These are phyloP conservation scores for Pithecia hirsuta DNA, from an alignment of 2,797 vertebrate genomes.

Conservation along the genomic window DNA sequence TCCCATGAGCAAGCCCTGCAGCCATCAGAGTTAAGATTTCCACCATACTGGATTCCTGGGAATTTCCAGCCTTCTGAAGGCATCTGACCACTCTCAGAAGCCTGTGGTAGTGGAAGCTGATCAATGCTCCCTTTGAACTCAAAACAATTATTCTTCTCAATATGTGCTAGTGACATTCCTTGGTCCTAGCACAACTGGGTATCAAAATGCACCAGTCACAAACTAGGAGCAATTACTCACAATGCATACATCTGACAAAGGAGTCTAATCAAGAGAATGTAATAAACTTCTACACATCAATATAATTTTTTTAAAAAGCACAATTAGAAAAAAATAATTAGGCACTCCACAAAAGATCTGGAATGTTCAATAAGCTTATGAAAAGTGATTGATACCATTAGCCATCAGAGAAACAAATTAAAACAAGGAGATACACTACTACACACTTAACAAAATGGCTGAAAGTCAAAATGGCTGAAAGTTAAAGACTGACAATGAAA, in stretches of 20 bases:
- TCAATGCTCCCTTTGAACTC: background rate
- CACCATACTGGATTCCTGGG: background rate
- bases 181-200: background rate
- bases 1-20: background rate
- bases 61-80: background rate
- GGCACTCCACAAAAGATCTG: background rate
- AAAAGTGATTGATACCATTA: background rate
- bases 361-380: background rate
- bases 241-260: background rate
- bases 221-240: background rate
- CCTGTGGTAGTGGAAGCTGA: background rate
- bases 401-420: background rate
- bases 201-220: background rate
- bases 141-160: background rate
- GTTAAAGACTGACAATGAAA: background rate
- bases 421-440: background rate
- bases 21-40: background rate
- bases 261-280: background rate
- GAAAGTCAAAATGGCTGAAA: background rate
- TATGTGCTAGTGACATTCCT: background rate
- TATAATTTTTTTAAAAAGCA: background rate
- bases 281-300: background rate
- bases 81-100: background rate
- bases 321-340: constrained; percentile 5
- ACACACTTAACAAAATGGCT: background rate